Evolutionary conservation across 2,113 vertebrate species (phyloP).

Genomic region (Bos taurus): DNA sequence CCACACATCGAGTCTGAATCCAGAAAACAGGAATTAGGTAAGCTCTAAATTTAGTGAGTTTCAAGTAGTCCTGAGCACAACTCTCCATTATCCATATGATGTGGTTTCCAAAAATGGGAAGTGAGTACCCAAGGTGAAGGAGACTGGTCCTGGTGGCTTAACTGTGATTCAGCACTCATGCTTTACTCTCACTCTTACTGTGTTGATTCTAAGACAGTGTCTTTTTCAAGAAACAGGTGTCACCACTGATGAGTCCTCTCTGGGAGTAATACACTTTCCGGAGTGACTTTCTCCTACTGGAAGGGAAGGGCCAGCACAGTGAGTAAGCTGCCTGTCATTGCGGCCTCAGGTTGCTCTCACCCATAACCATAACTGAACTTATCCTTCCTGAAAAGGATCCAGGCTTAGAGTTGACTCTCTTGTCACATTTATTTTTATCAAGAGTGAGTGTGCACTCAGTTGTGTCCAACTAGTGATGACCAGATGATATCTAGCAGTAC

Average conservation of each 20-base stretch:
- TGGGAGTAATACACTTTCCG: neutral
- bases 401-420: neutral
- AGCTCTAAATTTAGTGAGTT: conserved; percentile 61
- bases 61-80: conserved; percentile 46
- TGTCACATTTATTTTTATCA: neutral
- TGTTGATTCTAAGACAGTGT: neutral
- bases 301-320: neutral
- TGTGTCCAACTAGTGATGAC: neutral
- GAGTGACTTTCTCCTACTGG: neutral
- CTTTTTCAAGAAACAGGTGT: conserved; percentile 19
- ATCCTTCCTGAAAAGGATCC: neutral
- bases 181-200: neutral
- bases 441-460: neutral
- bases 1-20: conserved; percentile 63
- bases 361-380: neutral
- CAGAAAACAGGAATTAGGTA: conserved; percentile 61
- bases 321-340: neutral
- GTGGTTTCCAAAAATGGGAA: neutral
- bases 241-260: neutral
- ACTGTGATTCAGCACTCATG: neutral
- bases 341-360: neutral
- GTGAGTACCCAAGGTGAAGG: neutral
- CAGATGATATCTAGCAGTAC: neutral
- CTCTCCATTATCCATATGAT: neutral
- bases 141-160: neutral